Evolutionary conservation across 2,113 vertebrate genomes (phyloP).

Genomic region (Rhabdomys dilectus): DNA sequence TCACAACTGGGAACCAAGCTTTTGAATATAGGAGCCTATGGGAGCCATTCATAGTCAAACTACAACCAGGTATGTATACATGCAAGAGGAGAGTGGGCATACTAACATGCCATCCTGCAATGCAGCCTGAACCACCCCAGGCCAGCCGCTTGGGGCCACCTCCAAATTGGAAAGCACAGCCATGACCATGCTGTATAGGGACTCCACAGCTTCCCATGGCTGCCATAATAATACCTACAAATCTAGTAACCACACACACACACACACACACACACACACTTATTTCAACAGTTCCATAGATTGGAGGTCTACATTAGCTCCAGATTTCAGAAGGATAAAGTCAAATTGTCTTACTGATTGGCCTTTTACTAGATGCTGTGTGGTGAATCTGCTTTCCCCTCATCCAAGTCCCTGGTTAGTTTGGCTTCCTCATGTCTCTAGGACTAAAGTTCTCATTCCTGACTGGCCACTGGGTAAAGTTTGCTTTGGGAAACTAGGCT

Average conservation of each 20-base stretch:
- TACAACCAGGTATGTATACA: background rate
- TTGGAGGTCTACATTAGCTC: background rate
- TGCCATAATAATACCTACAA: background rate
- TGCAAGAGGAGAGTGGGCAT: background rate
- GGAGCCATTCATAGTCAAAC: background rate
- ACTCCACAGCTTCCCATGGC: background rate
- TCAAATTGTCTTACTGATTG: background rate
- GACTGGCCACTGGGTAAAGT: background rate
- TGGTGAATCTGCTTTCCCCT: background rate
- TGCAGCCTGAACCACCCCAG: background rate
- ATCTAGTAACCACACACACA: background rate
- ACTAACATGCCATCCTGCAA: too few species aligned
- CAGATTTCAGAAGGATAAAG: background rate
- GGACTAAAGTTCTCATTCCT: background rate
- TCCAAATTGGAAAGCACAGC: background rate
- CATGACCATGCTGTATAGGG: accelerated
- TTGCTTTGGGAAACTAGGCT: background rate
- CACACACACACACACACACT: background rate
- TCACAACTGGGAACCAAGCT: background rate
- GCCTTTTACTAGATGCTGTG: background rate
- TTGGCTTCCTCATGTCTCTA: background rate
- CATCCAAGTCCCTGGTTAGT: background rate
- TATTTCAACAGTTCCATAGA: accelerated
- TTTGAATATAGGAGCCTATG: background rate
- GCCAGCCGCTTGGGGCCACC: too few species aligned